phyloP scores from a whole-genome alignment of 2,888 invertebrate species.

The Drosophila stalkeri region DNA sequence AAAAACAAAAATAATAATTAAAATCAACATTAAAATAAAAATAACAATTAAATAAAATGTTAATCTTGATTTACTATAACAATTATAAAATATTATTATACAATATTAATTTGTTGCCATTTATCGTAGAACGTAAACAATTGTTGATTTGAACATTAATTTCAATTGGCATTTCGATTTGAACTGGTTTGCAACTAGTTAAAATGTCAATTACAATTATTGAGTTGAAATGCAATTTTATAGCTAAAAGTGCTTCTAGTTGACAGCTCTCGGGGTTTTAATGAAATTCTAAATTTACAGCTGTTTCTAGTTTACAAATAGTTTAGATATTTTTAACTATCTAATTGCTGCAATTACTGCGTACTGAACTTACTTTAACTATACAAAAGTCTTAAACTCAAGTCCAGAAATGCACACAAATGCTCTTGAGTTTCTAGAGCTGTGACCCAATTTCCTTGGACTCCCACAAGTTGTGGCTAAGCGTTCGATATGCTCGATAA shows the following conservation, averaged over 20 bases:
- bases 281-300: too few species aligned
- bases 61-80: too few species aligned
- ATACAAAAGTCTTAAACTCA: background rate
- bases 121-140: too few species aligned
- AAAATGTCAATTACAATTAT: background rate
- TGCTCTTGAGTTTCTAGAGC: background rate
- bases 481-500: conserved; percentile 20
- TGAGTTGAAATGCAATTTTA: background rate
- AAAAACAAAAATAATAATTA: too few species aligned
- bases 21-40: too few species aligned
- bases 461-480: conserved; percentile 9
- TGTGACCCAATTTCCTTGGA: conserved; percentile 31
- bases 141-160: background rate
- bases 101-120: too few species aligned
- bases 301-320: too few species aligned
- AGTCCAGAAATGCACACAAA: background rate
- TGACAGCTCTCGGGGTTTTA: background rate
- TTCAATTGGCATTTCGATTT: background rate
- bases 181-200: background rate
- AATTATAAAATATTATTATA: too few species aligned
- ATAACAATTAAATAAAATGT: too few species aligned
- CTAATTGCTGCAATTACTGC: background rate
- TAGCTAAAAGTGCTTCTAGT: background rate
- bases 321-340: background rate
- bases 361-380: background rate